Evolutionary conservation across 1,140 invertebrate genomes (phyloP).

Genomic region (Brachionus plicatilis): DNA sequence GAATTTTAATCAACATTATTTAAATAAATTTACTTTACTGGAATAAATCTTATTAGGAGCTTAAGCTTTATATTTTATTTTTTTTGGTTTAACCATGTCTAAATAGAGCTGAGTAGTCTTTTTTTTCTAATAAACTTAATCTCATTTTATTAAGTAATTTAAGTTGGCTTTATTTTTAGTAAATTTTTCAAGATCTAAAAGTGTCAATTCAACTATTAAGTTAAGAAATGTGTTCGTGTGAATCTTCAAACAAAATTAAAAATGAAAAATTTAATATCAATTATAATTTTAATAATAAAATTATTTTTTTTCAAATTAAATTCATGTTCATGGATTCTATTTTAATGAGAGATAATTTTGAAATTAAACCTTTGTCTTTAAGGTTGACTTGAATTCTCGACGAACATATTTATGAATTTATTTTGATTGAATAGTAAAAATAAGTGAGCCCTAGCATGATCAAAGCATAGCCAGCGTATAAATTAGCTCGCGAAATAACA

Average conservation of each 20-base stretch:
- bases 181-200: not conserved
- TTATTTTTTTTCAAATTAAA: not conserved
- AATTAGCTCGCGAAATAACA: not conserved
- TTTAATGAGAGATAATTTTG: not conserved
- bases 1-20: not conserved
- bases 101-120: not conserved
- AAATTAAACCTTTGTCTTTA: not conserved
- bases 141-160: not conserved
- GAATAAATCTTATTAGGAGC: not conserved
- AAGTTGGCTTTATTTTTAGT: not conserved
- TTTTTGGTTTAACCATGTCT: not conserved
- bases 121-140: not conserved
- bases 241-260: not conserved
- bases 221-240: not conserved
- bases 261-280: too few relatives aligned
- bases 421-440: not conserved
- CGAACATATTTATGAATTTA: not conserved
- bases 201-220: not conserved
- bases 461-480: not conserved
- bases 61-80: not conserved
- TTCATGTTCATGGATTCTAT: not conserved
- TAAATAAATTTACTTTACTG: not conserved
- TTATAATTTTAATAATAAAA: not conserved
- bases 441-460: not conserved
- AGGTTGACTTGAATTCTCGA: not conserved